These are phyloP conservation scores for Erebia aethiops DNA, from an alignment of 2,888 invertebrate genomes.

Conservation along the genomic window DNA sequence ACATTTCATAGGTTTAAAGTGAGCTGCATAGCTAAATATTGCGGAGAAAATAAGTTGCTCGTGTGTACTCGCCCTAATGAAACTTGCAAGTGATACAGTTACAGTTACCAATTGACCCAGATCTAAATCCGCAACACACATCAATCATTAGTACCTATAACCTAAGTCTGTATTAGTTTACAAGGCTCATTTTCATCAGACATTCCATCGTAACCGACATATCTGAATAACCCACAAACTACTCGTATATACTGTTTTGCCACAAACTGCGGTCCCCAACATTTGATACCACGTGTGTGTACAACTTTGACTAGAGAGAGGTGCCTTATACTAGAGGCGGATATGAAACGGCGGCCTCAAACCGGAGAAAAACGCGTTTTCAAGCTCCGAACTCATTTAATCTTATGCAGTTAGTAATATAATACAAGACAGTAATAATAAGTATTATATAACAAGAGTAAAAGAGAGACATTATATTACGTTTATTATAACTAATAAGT, in stretches of 20 bases:
- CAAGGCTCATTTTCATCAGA: constrained; percentile 12
- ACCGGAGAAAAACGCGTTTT: too few relatives aligned
- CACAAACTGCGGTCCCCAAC: constrained; percentile 12
- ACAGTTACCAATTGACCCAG: constrained; percentile 20
- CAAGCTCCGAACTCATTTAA: too few relatives aligned
- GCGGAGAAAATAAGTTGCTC: not conserved
- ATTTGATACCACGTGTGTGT: constrained; percentile 16
- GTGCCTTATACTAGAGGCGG: not conserved
- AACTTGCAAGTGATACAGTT: constrained; percentile 4
- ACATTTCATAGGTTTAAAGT: too few relatives aligned
- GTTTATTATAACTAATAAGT: too few relatives aligned
- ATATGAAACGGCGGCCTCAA: not conserved
- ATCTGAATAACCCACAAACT: not conserved
- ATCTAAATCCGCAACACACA: constrained; percentile 13
- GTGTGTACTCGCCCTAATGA: not conserved
- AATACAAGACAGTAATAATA: too few relatives aligned
- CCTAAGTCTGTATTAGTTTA: constrained; percentile 14
- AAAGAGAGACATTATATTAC: too few relatives aligned
- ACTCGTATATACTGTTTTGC: constrained; percentile 14
- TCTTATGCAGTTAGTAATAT: too few relatives aligned
- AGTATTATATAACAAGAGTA: too few relatives aligned
- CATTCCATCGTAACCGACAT: constrained; percentile 14
- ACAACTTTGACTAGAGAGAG: not conserved
- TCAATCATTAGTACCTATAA: constrained; percentile 7
- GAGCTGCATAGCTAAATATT: not conserved